Base-by-base conservation (phyloP, 2,888 invertebrate genomes). In the Agrochola lota region DNA sequence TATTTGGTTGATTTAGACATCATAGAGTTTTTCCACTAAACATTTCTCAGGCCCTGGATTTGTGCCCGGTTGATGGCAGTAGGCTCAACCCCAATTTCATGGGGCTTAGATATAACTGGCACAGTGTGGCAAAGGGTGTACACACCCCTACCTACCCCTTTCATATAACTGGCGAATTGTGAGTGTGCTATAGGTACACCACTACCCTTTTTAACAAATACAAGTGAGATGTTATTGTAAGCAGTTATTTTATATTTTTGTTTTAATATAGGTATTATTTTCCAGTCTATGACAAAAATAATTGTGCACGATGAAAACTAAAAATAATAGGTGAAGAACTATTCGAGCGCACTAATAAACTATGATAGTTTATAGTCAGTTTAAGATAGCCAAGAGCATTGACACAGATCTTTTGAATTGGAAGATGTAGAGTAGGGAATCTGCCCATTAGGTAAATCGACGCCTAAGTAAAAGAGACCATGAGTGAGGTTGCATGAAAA, bases 311-410 rank as follows among this genome's bases (percentile, higher is more conserved):
- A 17, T 12, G 9, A 43, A 30, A 55, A 46, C 12, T 26, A 46
- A 43, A 11, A 52, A n/a, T 3, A 62, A 17, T n/a, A 30, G 17
- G 12, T 17, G 26, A 40, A 23, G 5, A 76, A 43, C 59, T 66
- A 60, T 57, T 79, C 20, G n/a, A 63, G 35, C 30, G 26, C 35
- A 40, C n/a, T 72, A 68, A 68, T 80, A n/a, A 79, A 57, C 46
- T 78, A 12, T 35, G 43, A 78, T 73, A 68, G 67, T 71, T 79
- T 20, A 46, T 26, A 59, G 6, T 71, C 17, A 71, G 23, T 67
- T 59, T 35, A 70, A 67, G 46, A 79, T 60, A 15, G 43, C 30
- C 20, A 12, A 30, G n/a, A 63, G 74, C 23, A 59, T 60, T 55
- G 23, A 64, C 59, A 60, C n/a, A 49, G 35, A 67, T 68, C 72